Conservation (phyloP, 1,140 invertebrate species). For the Aphis gossypii region DNA sequence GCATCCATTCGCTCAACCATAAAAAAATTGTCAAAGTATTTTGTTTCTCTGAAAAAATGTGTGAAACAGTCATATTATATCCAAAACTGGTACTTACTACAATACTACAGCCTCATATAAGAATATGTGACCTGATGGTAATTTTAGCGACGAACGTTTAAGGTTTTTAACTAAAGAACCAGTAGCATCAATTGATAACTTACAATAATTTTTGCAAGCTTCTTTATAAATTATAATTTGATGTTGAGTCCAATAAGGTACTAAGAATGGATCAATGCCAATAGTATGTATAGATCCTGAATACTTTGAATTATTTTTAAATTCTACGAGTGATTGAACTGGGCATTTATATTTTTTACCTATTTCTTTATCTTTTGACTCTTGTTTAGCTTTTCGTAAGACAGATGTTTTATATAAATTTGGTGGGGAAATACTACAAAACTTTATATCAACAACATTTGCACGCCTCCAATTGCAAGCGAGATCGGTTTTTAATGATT, state of each 20-base stretch:
- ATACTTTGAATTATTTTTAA: background rate
- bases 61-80: background rate
- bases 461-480: background rate
- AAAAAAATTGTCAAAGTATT: background rate
- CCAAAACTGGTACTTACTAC: background rate
- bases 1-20: background rate
- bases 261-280: background rate
- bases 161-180: background rate
- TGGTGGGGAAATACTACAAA: background rate
- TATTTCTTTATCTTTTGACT: constrained; percentile 2
- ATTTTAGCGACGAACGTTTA: constrained; percentile 9
- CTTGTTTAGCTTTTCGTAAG: constrained; percentile 16
- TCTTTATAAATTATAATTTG: background rate
- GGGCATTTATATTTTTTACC: background rate
- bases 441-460: background rate
- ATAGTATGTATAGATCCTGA: background rate
- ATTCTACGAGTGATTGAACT: background rate
- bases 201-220: background rate
- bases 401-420: background rate
- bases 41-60: constrained; percentile 1
- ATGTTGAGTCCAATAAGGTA: background rate
- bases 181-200: constrained; percentile 29
- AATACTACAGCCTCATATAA: constrained; percentile 9
- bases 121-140: background rate
- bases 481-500: background rate